phyloP scores from a whole-genome alignment of 2,888 invertebrate species.

The Antheraea yamamai region DNA sequence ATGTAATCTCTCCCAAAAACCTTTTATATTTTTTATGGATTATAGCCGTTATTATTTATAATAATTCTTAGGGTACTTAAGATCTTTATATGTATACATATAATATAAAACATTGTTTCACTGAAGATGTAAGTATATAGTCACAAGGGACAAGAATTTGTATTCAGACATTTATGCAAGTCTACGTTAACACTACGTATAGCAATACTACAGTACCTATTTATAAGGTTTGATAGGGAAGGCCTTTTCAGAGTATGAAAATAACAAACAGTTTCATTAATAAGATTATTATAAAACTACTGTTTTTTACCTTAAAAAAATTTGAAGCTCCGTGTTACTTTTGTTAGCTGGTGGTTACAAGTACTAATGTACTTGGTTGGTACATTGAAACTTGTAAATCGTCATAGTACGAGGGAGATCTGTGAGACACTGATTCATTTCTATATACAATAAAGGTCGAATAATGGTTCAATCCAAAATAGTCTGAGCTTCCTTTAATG shows the following conservation, averaged over 20 bases:
- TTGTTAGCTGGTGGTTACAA: no score
- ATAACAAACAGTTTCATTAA: background rate
- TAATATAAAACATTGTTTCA: background rate
- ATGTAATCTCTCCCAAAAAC: background rate
- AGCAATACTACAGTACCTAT: background rate
- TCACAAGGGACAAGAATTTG: background rate
- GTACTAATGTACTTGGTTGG: slow-evolving; percentile 33
- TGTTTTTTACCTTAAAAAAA: slow-evolving; percentile 20
- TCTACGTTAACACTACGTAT: no score
- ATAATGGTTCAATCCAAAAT: slow-evolving; percentile 85
- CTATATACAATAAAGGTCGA: slow-evolving; percentile 60
- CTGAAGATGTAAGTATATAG: background rate
- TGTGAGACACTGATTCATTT: slow-evolving; percentile 37
- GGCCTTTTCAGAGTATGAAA: background rate
- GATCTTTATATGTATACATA: background rate
- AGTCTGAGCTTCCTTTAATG: slow-evolving; percentile 54
- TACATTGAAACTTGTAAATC: slow-evolving; percentile 28
- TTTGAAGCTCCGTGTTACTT: slow-evolving; percentile 45
- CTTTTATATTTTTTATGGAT: background rate
- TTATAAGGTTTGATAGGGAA: background rate
- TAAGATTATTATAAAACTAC: background rate
- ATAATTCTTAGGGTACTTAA: background rate
- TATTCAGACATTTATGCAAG: background rate
- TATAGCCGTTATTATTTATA: background rate
- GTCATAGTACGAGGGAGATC: slow-evolving; percentile 40